phyloP scores from a whole-genome alignment of 2,888 invertebrate species.

The Andrena marginata region DNA sequence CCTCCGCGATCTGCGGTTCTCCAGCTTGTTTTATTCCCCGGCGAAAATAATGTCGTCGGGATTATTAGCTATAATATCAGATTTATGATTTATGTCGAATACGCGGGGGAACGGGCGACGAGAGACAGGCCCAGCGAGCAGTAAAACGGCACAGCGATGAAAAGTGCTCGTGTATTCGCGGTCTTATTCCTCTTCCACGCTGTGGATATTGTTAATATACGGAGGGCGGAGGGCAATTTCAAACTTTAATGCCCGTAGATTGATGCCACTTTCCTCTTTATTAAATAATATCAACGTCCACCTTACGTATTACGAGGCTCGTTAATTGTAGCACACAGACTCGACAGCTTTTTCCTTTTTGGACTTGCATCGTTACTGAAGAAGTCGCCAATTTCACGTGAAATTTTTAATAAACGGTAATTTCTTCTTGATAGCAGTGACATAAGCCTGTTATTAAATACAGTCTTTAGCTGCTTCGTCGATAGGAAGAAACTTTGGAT shows the following conservation, averaged over 20 bases:
- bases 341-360: too few relatives aligned
- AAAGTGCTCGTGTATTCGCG: not conserved
- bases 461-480: too few relatives aligned
- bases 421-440: too few relatives aligned
- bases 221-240: conserved; percentile 8
- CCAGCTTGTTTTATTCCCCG: conserved; percentile 47
- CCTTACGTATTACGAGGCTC: not conserved
- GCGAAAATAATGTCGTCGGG: conserved; percentile 50
- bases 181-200: not conserved
- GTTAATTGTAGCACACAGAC: not conserved
- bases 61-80: conserved; percentile 49
- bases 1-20: conserved; percentile 15
- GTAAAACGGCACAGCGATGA: conserved; percentile 6
- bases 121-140: not conserved
- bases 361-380: too few relatives aligned
- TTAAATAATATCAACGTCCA: conserved; percentile 3
- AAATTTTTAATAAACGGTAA: too few relatives aligned
- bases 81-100: conserved; percentile 38
- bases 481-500: too few relatives aligned
- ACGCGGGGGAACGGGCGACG: not conserved
- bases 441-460: too few relatives aligned
- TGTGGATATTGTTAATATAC: conserved; percentile 9
- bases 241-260: conserved; percentile 13
- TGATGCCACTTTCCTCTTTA: conserved; percentile 15
- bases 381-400: too few relatives aligned